Evolutionary conservation across 53 echinoderm and acorn worm genomes (phyloP).

Genomic region (Holothuria scabra): DNA sequence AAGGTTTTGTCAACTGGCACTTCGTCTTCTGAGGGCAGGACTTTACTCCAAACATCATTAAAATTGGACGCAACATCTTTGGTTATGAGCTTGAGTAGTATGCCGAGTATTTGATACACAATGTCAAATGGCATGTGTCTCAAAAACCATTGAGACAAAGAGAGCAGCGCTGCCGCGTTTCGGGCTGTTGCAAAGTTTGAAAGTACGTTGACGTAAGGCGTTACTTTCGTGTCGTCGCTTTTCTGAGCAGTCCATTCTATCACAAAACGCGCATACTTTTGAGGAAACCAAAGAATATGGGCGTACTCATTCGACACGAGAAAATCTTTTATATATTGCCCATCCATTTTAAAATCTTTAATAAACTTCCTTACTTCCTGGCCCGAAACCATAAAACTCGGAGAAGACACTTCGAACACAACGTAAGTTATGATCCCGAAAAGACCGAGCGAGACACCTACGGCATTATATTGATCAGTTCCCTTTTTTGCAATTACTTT

Average conservation of each 20-base stretch:
- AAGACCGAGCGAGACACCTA: conserved; percentile 21
- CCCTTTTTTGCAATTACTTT: not conserved
- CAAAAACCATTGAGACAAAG: not conserved
- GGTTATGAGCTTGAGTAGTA: not conserved
- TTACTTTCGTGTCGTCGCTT: not conserved
- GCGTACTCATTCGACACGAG: not conserved
- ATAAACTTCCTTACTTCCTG: not conserved
- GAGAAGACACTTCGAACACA: not conserved
- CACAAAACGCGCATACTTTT: not conserved
- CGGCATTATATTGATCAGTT: conserved; percentile 7
- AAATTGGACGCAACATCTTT: not conserved
- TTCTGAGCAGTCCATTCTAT: not conserved
- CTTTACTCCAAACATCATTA: conserved; percentile 4
- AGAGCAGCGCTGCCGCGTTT: not conserved
- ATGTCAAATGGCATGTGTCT: not conserved
- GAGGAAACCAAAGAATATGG: conserved; percentile 1
- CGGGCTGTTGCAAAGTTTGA: no score
- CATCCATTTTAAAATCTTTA: not conserved
- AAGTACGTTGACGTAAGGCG: not conserved
- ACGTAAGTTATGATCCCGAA: conserved; percentile 25
- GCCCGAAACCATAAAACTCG: not conserved
- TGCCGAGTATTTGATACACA: not conserved
- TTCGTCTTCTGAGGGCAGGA: conserved; percentile 7
- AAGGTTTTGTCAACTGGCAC: not conserved
- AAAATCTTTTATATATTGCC: not conserved